A percentile compares a stretch with the other conserved stretches of the same genome.
Conservation (phyloP, 2,113 vertebrate genomes). For the Cavia aperea region DNA sequence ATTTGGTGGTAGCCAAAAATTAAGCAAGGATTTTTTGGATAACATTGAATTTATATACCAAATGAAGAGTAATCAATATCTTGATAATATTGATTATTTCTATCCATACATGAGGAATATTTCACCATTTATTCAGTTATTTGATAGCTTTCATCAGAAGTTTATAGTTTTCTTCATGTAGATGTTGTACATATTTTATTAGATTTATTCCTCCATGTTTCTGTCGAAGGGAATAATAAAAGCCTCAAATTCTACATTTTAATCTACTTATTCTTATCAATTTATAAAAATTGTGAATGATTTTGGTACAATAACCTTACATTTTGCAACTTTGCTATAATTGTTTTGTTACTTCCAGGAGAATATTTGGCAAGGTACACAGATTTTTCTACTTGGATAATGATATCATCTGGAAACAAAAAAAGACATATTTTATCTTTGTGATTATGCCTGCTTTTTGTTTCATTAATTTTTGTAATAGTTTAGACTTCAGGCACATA, state of each 20-base stretch:
- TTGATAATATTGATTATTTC: not conserved
- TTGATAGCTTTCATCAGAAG: not conserved
- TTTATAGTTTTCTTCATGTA: not conserved
- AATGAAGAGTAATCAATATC: not conserved
- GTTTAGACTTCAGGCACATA: not conserved
- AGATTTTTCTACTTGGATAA: not conserved
- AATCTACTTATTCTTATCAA: not conserved
- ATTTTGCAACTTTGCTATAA: not conserved
- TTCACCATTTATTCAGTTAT: not conserved
- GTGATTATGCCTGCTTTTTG: not conserved
- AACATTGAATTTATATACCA: not conserved
- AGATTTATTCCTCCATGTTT: not conserved
- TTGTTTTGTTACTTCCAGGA: not conserved
- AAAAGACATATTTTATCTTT: not conserved
- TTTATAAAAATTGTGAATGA: not conserved
- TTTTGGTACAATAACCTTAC: not conserved
- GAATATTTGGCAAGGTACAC: not conserved
- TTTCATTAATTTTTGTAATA: not conserved
- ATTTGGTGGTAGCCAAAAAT: not conserved
- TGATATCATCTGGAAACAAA: not conserved
- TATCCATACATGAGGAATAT: not conserved
- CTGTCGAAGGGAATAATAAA: not conserved
- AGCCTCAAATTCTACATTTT: not conserved
- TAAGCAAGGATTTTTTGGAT: not conserved
- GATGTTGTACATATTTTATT: not conserved